Conservation (phyloP, 2,797 vertebrate species). For the Phaenicophaeus curvirostris region DNA sequence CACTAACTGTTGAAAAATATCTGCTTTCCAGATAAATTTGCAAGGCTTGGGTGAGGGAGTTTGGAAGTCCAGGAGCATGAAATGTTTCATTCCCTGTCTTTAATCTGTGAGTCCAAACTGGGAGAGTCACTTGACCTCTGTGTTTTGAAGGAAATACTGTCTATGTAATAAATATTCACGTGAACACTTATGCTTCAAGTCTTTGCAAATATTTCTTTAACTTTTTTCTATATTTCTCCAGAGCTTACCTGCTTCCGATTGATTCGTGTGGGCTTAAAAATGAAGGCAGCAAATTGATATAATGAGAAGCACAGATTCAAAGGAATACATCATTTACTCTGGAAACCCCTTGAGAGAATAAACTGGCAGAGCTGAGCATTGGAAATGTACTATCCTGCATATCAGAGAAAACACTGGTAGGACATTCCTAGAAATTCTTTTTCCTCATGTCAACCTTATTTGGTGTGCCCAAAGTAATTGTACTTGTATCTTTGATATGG, state of each 20-base stretch:
- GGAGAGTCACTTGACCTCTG: not conserved
- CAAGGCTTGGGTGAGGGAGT: not conserved
- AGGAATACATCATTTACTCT: not conserved
- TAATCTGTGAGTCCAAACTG: not conserved
- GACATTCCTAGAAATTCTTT: not conserved
- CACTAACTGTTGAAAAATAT: not conserved
- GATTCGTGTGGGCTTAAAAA: not conserved
- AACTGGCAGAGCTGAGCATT: not conserved
- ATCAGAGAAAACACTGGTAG: not conserved
- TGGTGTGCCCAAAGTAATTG: not conserved
- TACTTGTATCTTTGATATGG: not conserved
- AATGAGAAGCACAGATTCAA: not conserved
- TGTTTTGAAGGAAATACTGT: not conserved
- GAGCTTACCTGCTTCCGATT: not conserved
- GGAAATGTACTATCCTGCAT: not conserved
- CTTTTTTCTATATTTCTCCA: not conserved
- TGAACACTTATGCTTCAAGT: not conserved
- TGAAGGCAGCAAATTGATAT: not conserved
- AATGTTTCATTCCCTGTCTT: not conserved
- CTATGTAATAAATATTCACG: not conserved
- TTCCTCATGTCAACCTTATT: rapidly evolving
- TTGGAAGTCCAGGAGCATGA: not conserved
- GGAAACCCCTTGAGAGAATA: not conserved
- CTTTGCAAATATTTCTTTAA: not conserved
- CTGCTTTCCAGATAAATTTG: not conserved